Conservation (phyloP, 2,113 vertebrate species). For the Ploceus nigricollis region DNA sequence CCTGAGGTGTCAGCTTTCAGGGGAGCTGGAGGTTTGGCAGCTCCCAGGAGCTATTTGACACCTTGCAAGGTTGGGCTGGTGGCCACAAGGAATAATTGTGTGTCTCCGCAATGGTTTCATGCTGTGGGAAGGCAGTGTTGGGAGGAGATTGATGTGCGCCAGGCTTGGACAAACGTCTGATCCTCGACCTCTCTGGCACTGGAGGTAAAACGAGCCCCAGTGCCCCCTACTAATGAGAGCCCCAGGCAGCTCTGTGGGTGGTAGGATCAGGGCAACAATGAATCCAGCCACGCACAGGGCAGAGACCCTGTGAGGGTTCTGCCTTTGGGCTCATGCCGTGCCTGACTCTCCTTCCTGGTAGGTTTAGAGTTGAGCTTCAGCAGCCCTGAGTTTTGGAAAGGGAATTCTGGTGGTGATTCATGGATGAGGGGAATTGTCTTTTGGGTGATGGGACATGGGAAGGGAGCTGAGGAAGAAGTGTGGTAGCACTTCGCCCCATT, state of each 20-base stretch:
- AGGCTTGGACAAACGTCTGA: neutral
- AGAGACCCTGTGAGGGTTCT: neutral
- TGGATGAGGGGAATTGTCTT: neutral
- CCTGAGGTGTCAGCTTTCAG: neutral
- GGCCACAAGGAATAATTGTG: neutral
- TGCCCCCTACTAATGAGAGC: fast-evolving
- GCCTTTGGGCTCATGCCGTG: neutral
- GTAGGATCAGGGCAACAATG: neutral
- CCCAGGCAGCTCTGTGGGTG: neutral
- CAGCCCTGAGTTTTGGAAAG: neutral
- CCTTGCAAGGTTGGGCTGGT: neutral
- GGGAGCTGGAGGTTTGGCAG: neutral
- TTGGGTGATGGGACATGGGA: fast-evolving
- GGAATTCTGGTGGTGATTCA: neutral
- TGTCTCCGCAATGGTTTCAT: neutral
- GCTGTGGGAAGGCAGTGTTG: neutral
- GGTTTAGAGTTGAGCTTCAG: neutral
- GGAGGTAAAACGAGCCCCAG: neutral
- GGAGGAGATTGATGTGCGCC: neutral
- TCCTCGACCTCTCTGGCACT: neutral
- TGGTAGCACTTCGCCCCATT: fast-evolving
- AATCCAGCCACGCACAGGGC: neutral
- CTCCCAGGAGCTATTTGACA: neutral
- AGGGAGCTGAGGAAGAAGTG: neutral
- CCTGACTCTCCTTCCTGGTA: fast-evolving